Percentiles rank a stretch among this genome's conserved stretches.
These are phyloP conservation scores for Parapristionchus giblindavisi DNA, from an alignment of 2,888 invertebrate genomes.

Conservation along the genomic window DNA sequence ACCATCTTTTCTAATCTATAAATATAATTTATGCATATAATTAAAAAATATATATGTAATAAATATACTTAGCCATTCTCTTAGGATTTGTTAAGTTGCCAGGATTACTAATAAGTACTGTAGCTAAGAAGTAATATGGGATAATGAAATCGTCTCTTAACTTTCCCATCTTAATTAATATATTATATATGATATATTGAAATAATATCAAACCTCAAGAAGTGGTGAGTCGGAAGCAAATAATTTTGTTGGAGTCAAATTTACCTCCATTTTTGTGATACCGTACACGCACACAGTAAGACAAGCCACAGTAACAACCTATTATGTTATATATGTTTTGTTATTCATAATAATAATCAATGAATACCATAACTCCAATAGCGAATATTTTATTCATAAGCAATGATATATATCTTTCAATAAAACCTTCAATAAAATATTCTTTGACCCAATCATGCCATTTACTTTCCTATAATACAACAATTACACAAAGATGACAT, in stretches of 20 bases:
- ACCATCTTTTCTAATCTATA: conserved; percentile 54
- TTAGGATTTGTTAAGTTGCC: conserved; percentile 56
- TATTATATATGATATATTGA: not conserved
- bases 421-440: conserved; percentile 40
- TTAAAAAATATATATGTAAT: too few relatives aligned
- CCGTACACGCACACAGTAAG: conserved; percentile 49
- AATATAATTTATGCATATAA: conserved; percentile 2
- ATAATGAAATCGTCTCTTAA: conserved; percentile 64
- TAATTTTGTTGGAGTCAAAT: conserved; percentile 64
- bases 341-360: too few relatives aligned
- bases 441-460: conserved; percentile 38
- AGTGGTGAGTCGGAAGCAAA: conserved; percentile 66
- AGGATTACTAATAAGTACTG: conserved; percentile 58
- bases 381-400: conserved; percentile 57
- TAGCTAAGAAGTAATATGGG: conserved; percentile 59
- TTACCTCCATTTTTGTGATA: conserved; percentile 66
- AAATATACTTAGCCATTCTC: conserved; percentile 32
- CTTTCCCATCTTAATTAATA: conserved; percentile 56
- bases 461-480: not conserved
- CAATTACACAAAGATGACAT: not conserved
- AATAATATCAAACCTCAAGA: conserved; percentile 45
- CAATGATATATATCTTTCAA: conserved; percentile 50
- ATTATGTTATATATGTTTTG: not conserved
- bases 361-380: conserved; percentile 46
- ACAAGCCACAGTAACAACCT: not conserved